Conservation (phyloP, 2,797 vertebrate species). For the Percopsis omiscomaycus region DNA sequence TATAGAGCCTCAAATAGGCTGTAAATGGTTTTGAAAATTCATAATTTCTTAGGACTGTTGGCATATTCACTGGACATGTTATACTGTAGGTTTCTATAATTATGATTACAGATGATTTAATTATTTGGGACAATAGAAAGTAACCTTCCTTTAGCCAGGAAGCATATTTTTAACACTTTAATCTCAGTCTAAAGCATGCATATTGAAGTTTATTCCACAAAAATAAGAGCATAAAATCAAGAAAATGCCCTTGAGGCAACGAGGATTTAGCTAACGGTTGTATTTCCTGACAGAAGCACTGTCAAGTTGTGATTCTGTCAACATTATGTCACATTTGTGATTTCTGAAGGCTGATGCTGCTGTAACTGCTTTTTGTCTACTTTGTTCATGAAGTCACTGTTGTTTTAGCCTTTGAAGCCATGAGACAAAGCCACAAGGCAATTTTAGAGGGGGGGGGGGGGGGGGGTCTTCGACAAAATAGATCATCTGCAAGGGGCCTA, state of each 20-base stretch:
- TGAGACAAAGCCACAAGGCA: constrained; percentile 2
- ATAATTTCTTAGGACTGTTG: constrained; percentile 31
- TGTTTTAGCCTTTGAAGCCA: constrained; percentile 13
- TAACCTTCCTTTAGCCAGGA: constrained; percentile 15
- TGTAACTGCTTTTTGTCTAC: constrained; percentile 34
- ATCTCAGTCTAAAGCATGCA: constrained; percentile 2
- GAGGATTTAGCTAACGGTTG: constrained; percentile 22
- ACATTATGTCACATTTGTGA: constrained; percentile 7
- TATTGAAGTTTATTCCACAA: constrained; percentile 1
- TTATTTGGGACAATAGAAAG: background rate
- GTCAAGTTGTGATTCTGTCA: constrained; percentile 21
- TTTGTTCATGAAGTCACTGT: constrained; percentile 30
- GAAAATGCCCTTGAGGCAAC: constrained; percentile 6
- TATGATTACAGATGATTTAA: constrained; percentile 9
- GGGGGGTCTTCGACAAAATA: too few species aligned
- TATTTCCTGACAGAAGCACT: constrained; percentile 27
- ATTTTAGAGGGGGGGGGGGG: constrained; percentile 1
- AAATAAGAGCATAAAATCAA: constrained; percentile 30
- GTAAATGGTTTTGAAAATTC: constrained; percentile 33
- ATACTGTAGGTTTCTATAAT: constrained; percentile 16
- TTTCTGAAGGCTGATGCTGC: constrained; percentile 34
- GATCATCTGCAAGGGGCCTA: too few species aligned
- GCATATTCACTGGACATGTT: constrained; percentile 36
- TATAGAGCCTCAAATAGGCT: constrained; percentile 19
- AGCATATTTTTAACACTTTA: constrained; percentile 1